Evolutionary conservation across 2,888 invertebrate species (phyloP).

Genomic region (Sesamia inferens): DNA sequence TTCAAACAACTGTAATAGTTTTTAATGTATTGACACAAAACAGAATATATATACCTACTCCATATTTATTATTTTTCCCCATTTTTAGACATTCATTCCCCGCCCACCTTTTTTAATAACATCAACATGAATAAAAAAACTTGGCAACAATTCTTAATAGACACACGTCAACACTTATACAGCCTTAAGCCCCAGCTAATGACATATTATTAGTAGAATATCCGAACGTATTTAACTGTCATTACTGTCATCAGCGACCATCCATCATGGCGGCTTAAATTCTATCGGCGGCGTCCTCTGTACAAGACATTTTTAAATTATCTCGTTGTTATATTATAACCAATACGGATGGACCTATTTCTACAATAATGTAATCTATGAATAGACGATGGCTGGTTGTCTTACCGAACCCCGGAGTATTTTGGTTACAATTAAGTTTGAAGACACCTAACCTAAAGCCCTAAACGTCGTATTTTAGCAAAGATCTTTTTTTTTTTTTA

Average conservation of each 20-base stretch:
- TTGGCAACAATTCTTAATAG: constrained; percentile 45
- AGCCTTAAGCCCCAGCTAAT: constrained; percentile 52
- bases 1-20: neutral
- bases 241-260: constrained; percentile 63
- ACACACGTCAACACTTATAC: constrained; percentile 53
- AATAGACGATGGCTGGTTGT: constrained; percentile 22
- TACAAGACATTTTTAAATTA: constrained; percentile 60
- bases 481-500: neutral
- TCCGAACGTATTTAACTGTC: constrained; percentile 65
- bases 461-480: neutral
- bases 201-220: constrained; percentile 58
- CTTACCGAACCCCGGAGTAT: constrained; percentile 4
- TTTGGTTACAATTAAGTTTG: constrained; percentile 1
- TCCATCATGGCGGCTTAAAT: constrained; percentile 63
- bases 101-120: constrained; percentile 19
- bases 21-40: neutral
- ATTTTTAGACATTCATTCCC: neutral
- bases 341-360: constrained; percentile 51
- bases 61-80: neutral
- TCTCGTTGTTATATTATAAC: constrained; percentile 53
- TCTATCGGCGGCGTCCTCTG: constrained; percentile 59
- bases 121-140: constrained; percentile 37
- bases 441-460: neutral
- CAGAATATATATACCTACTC: neutral
- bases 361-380: constrained; percentile 43